Conservation (phyloP, 1,140 invertebrate genomes). For the Brachionus koreanus region DNA sequence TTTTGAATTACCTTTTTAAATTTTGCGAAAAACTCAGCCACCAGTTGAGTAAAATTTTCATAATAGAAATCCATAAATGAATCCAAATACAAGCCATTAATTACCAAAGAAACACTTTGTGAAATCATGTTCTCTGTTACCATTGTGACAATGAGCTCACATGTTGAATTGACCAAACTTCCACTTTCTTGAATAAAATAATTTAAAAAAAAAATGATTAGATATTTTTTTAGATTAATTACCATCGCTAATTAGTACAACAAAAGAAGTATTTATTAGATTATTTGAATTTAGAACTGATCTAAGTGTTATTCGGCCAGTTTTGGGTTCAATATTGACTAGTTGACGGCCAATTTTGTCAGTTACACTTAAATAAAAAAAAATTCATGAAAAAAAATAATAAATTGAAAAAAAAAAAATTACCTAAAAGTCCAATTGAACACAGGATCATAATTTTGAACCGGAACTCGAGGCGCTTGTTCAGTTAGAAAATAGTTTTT, state of each 20-base stretch:
- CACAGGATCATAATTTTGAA: neutral
- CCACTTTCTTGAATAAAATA: neutral
- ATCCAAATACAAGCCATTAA: neutral
- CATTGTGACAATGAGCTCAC: conserved; percentile 34
- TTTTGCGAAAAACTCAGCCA: neutral
- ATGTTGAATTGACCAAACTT: neutral
- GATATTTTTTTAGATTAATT: neutral
- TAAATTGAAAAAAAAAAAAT: neutral
- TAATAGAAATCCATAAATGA: neutral
- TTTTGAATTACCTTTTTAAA: neutral
- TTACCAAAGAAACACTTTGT: neutral
- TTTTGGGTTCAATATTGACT: neutral
- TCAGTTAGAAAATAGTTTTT: conserved; percentile 40
- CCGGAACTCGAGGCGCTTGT: neutral
- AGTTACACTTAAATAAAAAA: neutral
- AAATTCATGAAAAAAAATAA: neutral
- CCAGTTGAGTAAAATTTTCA: neutral
- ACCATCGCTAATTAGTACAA: neutral
- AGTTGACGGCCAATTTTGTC: conserved; percentile 11
- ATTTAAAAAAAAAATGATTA: neutral
- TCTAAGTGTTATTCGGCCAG: neutral
- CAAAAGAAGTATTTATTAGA: neutral
- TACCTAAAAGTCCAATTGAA: conserved; percentile 22
- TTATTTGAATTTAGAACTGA: conserved; percentile 31
- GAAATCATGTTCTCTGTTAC: conserved; percentile 24